Percentiles rank a stretch among this genome's conserved stretches.
phyloP scores from a whole-genome alignment of 2,113 vertebrate species.

The Muntiacus muntjak region DNA sequence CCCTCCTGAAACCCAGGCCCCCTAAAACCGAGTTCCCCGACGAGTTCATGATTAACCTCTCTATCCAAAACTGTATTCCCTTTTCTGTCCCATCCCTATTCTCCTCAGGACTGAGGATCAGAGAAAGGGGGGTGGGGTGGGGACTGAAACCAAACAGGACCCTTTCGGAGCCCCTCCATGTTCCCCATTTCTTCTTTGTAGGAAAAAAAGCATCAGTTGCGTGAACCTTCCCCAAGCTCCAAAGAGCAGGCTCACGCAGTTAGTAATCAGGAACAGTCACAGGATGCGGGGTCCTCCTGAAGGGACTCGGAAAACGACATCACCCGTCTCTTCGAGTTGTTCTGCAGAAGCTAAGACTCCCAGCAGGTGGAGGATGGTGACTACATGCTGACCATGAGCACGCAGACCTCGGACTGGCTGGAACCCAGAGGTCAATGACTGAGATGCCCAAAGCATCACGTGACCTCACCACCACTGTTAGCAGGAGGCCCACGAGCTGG shows the following conservation, averaged over 20 bases:
- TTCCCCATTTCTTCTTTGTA: not conserved
- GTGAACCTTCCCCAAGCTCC: not conserved
- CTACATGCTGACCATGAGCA: not conserved
- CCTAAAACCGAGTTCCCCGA: not conserved
- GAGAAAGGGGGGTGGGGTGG: not conserved
- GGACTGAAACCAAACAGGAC: not conserved
- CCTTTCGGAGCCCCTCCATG: not conserved
- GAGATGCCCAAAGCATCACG: not conserved
- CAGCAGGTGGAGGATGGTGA: not conserved
- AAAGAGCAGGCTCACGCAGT: not conserved
- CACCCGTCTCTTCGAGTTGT: accelerated
- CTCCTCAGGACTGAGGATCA: not conserved
- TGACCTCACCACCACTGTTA: not conserved
- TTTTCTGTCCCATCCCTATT: not conserved
- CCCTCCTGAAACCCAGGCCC: not conserved
- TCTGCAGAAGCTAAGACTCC: not conserved
- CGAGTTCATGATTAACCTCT: not conserved
- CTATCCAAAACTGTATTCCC: not conserved
- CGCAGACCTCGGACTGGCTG: not conserved
- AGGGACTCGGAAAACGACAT: not conserved
- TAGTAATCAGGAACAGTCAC: not conserved
- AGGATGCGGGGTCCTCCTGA: not conserved
- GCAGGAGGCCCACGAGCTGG: not conserved
- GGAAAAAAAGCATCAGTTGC: not conserved
- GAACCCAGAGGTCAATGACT: not conserved